A percentile compares a stretch with the other conserved stretches of the same genome.
These are phyloP conservation scores for Poeciliopsis retropinna DNA, from an alignment of 2,113 vertebrate genomes.

Conservation along the genomic window DNA sequence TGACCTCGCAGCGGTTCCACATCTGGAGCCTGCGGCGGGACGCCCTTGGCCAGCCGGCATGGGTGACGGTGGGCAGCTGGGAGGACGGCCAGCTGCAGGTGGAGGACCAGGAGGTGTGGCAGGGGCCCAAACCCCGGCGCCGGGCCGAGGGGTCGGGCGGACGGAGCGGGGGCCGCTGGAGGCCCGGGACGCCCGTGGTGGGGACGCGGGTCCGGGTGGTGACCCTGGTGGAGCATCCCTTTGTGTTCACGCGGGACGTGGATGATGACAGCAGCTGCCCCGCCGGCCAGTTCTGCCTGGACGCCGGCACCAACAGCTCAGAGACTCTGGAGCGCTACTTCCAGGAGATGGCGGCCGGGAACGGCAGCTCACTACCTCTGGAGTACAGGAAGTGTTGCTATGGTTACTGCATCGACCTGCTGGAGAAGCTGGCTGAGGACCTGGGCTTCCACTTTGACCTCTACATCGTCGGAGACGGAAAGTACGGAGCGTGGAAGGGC, in stretches of 20 bases:
- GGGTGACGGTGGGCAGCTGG: slow-evolving; percentile 91
- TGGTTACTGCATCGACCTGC: slow-evolving; percentile 91
- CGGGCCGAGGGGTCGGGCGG: slow-evolving; percentile 45
- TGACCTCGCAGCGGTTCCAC: slow-evolving; percentile 78
- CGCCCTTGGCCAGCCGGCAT: slow-evolving; percentile 83
- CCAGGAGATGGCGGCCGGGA: slow-evolving; percentile 69
- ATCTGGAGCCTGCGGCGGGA: slow-evolving; percentile 88
- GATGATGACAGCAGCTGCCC: slow-evolving; percentile 89
- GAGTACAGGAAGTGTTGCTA: slow-evolving; percentile 87
- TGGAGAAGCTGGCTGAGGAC: slow-evolving; percentile 90
- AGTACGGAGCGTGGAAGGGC: slow-evolving; percentile 87
- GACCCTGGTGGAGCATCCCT: slow-evolving; percentile 90
- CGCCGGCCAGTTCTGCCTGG: slow-evolving; percentile 88
- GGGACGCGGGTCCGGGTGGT: slow-evolving; percentile 84
- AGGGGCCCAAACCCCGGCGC: slow-evolving; percentile 46
- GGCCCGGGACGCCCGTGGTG: slow-evolving; percentile 38
- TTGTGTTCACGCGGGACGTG: slow-evolving; percentile 89
- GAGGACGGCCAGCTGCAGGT: slow-evolving; percentile 77
- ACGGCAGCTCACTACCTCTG: slow-evolving; percentile 73
- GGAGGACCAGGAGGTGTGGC: slow-evolving; percentile 78
- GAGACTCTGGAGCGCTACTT: slow-evolving; percentile 81
- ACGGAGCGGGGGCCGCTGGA: slow-evolving; percentile 53
- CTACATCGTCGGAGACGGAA: slow-evolving; percentile 91
- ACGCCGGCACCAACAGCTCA: slow-evolving; percentile 83
- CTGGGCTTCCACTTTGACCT: slow-evolving; percentile 87